Base-by-base conservation (phyloP, 2,888 invertebrate species). In the Nymphalis polychloros region DNA sequence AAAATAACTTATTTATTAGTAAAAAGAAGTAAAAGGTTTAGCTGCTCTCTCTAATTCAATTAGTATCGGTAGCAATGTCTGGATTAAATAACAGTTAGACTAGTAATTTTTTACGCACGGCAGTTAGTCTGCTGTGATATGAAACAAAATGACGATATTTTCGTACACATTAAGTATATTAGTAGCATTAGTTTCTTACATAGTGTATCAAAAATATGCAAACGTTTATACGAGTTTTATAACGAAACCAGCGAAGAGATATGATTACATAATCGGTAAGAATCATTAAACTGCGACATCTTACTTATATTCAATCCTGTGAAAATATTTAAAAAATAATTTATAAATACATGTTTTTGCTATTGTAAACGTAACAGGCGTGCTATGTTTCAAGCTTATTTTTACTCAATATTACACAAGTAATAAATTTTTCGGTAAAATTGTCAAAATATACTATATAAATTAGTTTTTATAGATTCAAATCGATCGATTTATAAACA, bases 191-290 rank as follows among this genome's bases (percentile, higher is more conserved):
- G 70, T 85, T 8, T 90, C 89, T 1, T 92, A 90, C 70, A 48
- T 87, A n/a, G 79, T 88, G 68, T 92, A 91, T 75, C 84, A 87
- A 19, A 87, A 79, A 77, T 89, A 87, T 73, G 73, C 77, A 8
- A 84, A 84, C 72, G 78, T 78, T 8, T 84, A 88, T 67, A 78
- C 81, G 0, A 91, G 92, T 75, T 76, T 90, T 57, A 72, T 90
- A 61, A 67, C 71, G 16, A 90, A 87, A 67, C 88, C 90, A 0
- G 80, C 82, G 31, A 92, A 90, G 66, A 80, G 83, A 75, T 92
- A 92, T 73, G 92, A 92, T 74, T 92, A 90, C 64, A 88, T 92
- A 68, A 84, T 92, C 68, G 92, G 92, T 92, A 74, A 89, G 90
- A 76, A 23, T 19, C 17, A 10, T 19, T 57, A 13, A 41, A 41